Base-by-base conservation (phyloP, 2,888 invertebrate genomes). In the Bibio marci region DNA sequence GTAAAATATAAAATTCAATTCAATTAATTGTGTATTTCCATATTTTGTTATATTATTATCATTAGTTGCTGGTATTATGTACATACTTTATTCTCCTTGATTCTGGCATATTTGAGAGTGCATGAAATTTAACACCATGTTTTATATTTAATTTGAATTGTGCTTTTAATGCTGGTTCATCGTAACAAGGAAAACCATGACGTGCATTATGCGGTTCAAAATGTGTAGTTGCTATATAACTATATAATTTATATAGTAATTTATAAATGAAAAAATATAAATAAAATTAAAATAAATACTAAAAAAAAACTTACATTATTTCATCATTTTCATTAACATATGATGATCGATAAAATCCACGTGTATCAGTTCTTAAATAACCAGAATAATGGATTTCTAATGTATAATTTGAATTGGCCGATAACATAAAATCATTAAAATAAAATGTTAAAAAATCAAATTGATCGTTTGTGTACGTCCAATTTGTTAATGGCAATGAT, bases 151-250 rank as follows among this genome's bases (percentile, higher is more conserved):
- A 67, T 26, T 67, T 62, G 51, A 79, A 81, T n/a, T 60, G 59
- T 0, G 82, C 76, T 50, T 81, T 82, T 27, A 71, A 55, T 0
- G 62, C 63, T 0, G 83, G 82, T 50, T 82, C 81, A 51, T 85
- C 85, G 51, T 75, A 82, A 51, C 82, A 82, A 0, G 83, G 83
- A 54, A 83, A 79, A 0, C 76, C 78, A 12, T 67, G 61, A 1
- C 80, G 69, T 0, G 77, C 76, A 43, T 66, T 66, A 0, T 71
- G 72, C 0, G 78, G 70, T 51, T 80, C 74, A 39, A 80, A 71
- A 45, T 80, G 78, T 0, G 80, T 77, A 1, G 74, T 68, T 2
- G 72, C 70, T 6, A 78, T 54, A 35, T 53, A 56, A 3, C 57
- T 59, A 41, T 3, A 43, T 41, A 31, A n/a, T n/a, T n/a, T 22